phyloP scores from a whole-genome alignment of 2,797 vertebrate species.

The Novumbra hubbsi region DNA sequence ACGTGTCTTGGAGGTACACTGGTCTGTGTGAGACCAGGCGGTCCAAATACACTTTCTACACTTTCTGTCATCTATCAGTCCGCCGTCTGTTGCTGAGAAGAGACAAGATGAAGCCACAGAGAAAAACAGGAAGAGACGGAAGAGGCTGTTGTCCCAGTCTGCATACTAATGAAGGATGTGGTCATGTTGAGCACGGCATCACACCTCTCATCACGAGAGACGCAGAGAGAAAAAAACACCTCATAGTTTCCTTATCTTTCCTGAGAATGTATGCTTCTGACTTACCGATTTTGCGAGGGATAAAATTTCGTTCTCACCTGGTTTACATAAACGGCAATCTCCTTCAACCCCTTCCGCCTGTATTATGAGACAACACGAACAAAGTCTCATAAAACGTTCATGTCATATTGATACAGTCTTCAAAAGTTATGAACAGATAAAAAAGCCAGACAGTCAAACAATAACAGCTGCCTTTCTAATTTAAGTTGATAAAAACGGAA shows the following conservation, averaged over 20 bases:
- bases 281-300: no score
- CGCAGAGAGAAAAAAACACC: not conserved
- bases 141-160: not conserved
- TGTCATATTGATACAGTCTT: not conserved
- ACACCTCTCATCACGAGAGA: conserved; percentile 36
- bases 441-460: not conserved
- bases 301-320: conserved; percentile 56
- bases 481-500: not conserved
- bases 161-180: conserved; percentile 56
- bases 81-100: not conserved
- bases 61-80: no score
- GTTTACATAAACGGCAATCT: conserved; percentile 37
- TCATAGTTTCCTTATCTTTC: conserved; percentile 5
- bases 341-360: fast-evolving
- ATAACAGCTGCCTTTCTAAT: not conserved
- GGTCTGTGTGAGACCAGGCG: not conserved
- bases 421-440: not conserved
- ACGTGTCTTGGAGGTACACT: not conserved
- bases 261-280: not conserved
- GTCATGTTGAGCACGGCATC: conserved; percentile 29
- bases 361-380: conserved; percentile 21
- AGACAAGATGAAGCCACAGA: not conserved
- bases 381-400: conserved; percentile 13
- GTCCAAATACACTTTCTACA: conserved; percentile 6
- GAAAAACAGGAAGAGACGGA: conserved; percentile 26